Evolutionary conservation across 2,113 vertebrate genomes (phyloP), one percentile per base, ranked within the genome.

Genomic region (Egretta garzetta): DNA sequence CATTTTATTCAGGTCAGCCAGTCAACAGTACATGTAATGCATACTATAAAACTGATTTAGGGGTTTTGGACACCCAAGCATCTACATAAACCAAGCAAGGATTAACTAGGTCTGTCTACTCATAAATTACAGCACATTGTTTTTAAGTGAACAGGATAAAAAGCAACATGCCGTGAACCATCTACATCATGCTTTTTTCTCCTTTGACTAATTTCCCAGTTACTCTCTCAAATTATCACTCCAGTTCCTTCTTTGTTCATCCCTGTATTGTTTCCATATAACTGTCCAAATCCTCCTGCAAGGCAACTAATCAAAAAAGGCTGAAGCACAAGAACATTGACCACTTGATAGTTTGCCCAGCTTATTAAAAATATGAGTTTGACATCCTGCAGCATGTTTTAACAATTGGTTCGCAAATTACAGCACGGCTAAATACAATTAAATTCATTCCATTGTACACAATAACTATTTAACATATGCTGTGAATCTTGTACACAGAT

Each of bases 161-260:
- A 97, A 96, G 94, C 96, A 96, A 96, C 86, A 96, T 81, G 83
- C 77, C 45, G 37, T 81, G 85, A 96, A 95, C 90, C 94, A 97
- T 96, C 95, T 95, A 96, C 95, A 96, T 97, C 83, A 97, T 84
- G 66, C 43, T 97, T 96, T 96, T 95, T 92, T 77, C 77, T 92
- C 84, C 85, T 96, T 96, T 97, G 96, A 97, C 96, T 93, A 92
- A 97, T 96, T 97, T 97, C 96, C 94, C 95, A 96, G 96, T 93
- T 97, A 96, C 96, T 96, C 97, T 97, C 97, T 97, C 96, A 97
- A 96, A 98, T 97, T 98, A 97, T 97, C 97, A 97, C 97, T 98
- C 94, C 93, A 87, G 91, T 93, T 93, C 82, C 93, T 96, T 95
- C 96, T 97, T 98, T 98, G 96, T 98, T 98, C 97, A 97, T 97